phyloP scores from a whole-genome alignment of 2,888 invertebrate genomes.

The Dascillus cervinus region DNA sequence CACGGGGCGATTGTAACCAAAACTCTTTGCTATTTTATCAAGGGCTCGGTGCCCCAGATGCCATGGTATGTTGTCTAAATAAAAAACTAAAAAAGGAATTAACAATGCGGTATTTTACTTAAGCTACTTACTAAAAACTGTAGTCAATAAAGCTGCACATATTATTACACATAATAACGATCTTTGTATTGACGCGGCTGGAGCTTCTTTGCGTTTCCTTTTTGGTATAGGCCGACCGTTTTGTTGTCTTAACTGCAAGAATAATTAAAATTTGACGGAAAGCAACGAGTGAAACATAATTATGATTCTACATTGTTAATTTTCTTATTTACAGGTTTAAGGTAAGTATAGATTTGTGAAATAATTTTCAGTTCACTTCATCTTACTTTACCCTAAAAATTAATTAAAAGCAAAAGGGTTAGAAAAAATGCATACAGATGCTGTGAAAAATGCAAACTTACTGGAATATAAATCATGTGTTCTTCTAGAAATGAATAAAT shows the following conservation, averaged over 20 bases:
- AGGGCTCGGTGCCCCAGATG: conserved; percentile 49
- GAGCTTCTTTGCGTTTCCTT: conserved; percentile 29
- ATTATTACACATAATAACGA: conserved; percentile 37
- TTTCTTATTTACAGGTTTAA: no score
- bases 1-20: conserved; percentile 62
- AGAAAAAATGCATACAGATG: no score
- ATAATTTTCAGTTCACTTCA: no score
- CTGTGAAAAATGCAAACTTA: no score
- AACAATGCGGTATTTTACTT: neutral
- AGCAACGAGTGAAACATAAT: no score
- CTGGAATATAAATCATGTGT: conserved; percentile 18
- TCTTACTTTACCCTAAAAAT: no score
- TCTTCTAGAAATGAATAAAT: conserved; percentile 13
- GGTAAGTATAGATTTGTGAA: no score
- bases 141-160: conserved; percentile 35
- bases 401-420: no score
- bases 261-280: no score
- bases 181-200: conserved; percentile 29
- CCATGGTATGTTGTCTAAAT: conserved; percentile 48
- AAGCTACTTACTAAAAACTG: conserved; percentile 34
- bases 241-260: conserved; percentile 21
- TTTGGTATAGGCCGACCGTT: conserved; percentile 22
- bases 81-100: conserved; percentile 42
- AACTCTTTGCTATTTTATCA: conserved; percentile 65
- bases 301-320: no score